Conservation (phyloP, 2,113 vertebrate genomes). For the Riparia riparia region DNA sequence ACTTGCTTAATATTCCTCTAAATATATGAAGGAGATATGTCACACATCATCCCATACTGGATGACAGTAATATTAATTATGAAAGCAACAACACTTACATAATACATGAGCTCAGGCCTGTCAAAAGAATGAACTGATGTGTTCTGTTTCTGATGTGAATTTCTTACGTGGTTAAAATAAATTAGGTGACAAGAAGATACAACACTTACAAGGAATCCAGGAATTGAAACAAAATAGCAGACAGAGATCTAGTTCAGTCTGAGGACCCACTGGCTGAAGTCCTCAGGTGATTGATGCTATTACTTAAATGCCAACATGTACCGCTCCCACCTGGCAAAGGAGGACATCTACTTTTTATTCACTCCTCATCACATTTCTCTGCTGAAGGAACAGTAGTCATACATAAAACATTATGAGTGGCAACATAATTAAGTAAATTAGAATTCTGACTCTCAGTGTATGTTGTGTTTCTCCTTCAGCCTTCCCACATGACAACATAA, state of each 20-base stretch:
- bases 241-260: not conserved
- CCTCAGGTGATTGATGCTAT: not conserved
- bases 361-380: not conserved
- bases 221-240: not conserved
- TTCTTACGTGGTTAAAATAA: not conserved
- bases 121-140: not conserved
- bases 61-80: not conserved
- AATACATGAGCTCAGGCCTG: not conserved
- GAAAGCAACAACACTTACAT: not conserved
- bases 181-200: not conserved
- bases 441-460: not conserved
- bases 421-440: slow-evolving; percentile 51
- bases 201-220: not conserved
- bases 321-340: not conserved
- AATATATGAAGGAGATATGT: not conserved
- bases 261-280: not conserved
- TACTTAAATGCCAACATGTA: not conserved
- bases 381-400: not conserved
- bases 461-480: not conserved
- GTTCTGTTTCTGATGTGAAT: not conserved
- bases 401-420: slow-evolving; percentile 36
- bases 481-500: not conserved
- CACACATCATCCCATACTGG: not conserved
- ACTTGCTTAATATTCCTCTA: not conserved
- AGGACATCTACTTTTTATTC: not conserved